Evolutionary conservation across 2,113 vertebrate species (phyloP).

Genomic region (Burhinus bistriatus): DNA sequence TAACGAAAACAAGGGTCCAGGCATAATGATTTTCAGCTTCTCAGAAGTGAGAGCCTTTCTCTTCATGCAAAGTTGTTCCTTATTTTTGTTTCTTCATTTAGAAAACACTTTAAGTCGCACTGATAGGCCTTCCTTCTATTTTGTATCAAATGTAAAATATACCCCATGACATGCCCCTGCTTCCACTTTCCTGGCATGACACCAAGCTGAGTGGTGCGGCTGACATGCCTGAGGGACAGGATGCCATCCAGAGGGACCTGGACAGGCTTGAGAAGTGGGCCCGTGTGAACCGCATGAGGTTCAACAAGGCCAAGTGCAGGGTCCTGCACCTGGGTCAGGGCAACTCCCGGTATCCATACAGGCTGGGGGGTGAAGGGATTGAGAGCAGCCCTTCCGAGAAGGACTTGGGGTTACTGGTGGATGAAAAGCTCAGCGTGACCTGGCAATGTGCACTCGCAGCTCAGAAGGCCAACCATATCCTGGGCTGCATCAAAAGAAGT

Average conservation of each 20-base stretch:
- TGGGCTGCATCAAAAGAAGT: not conserved
- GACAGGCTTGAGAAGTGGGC: not conserved
- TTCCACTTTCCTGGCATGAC: not conserved
- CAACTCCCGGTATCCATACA: too few species aligned
- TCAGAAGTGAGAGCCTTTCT: not conserved
- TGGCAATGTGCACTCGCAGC: not conserved
- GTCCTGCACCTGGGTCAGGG: not conserved
- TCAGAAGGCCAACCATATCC: not conserved
- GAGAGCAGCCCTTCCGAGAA: not conserved
- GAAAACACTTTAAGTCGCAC: not conserved
- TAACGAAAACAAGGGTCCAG: rapidly evolving
- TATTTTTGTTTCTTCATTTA: not conserved
- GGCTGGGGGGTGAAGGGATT: not conserved
- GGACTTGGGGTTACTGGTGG: not conserved
- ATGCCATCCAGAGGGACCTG: not conserved
- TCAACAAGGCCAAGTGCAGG: not conserved
- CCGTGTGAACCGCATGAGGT: not conserved
- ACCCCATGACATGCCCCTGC: rapidly evolving
- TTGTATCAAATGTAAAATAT: not conserved
- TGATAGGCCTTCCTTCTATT: not conserved
- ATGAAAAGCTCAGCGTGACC: not conserved
- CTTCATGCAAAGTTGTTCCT: not conserved
- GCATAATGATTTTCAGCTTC: not conserved
- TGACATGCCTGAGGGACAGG: not conserved
- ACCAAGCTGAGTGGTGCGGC: not conserved